Evolutionary conservation across 2,113 vertebrate genomes (phyloP), one percentile per base, ranked within the genome.

Genomic region (Cinclus cinclus): DNA sequence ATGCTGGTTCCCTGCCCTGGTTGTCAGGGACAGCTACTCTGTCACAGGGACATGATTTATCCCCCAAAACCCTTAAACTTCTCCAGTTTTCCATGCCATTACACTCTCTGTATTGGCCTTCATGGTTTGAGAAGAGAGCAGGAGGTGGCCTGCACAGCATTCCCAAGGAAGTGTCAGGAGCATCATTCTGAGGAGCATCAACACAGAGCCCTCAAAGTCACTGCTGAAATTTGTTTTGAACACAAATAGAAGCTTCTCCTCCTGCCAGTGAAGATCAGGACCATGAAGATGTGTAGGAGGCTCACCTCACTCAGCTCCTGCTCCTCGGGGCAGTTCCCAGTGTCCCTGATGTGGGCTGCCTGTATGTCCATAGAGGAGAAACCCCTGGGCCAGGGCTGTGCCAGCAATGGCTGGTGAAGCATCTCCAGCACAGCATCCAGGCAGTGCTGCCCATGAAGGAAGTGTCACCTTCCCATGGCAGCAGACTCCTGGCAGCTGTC

Each of bases 231-330:
- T 1, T 27, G 65, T 74, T 85, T 21, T 82, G 53, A 58, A 42
- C 30, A n/a, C 56, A 58, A 35, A 28, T 2, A 55, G 65, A n/a
- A 56, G 55, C 31, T 83, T 50, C 62, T 90, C 37, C 39, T 87
- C 39, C 50, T 56, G 70, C 56, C 31, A 5, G 3, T 1, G 42
- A 37, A 42, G 59, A 63, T 46, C 39, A 67, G 58, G 20, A 59
- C 13, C 0, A 1, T 6, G 39, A 18, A 39, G 53, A 23, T 0
- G 2, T 5, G 50, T 4, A 3, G 3, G 47, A 65, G 67, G 44
- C 20, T 89, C n/a, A 18, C 24, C 37, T 37, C 33, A 2, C 46
- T 13, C 60, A 58, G 83, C 46, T 84, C 71, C 80, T 50, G 56
- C 55, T 74, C 19, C 60, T 52, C 3, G 8, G 64, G 24, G 41